Evolutionary conservation across 2,797 vertebrate species (phyloP), one percentile per base, ranked within the genome.

Genomic region (Sebastolobus alascanus): DNA sequence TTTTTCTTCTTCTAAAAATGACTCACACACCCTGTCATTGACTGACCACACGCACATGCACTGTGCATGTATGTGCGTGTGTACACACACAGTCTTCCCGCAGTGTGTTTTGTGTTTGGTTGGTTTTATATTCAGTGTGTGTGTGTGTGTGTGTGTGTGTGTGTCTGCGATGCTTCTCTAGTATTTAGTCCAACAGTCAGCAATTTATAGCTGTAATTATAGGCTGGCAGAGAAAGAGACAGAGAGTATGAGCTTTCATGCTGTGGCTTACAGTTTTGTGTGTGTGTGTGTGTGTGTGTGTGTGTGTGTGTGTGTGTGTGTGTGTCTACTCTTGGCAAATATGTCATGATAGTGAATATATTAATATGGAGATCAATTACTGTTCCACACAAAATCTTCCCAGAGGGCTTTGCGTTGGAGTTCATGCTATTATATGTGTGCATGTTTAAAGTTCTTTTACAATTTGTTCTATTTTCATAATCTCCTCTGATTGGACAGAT

Each of bases 131-230:
- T 77, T 71, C 25, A 14, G 73, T 73, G 37, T 72, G 76, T 68
- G 46, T 64, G 71, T 75, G 78, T 63, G 76, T 43, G 40, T 43
- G 40, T 43, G 12, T 37, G 68, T 37, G 68, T 60, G n/a, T 61
- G 75, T 70, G 66, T 63, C 37, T 78, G 85, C 4, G 31, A 75
- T 73, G 70, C 75, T 68, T 79, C 68, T 85, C 75, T 81, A 70
- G 87, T 81, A 74, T 88, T 84, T 83, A 74, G 76, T 88, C 80
- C 86, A 50, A 43, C 80, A 90, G 92, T 93, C 93, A 91, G 92
- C 92, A 92, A 87, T 93, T 94, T 93, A 87, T 85, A 87, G 87
- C 87, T 56, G 75, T 94, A 94, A 95, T 96, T 94, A 95, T 60
- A 94, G 87, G 80, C 85, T 85, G 80, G 88, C 80, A 83, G 68